phyloP scores from a whole-genome alignment of 92 coral and sea anemone species.

The Metridium senile region DNA sequence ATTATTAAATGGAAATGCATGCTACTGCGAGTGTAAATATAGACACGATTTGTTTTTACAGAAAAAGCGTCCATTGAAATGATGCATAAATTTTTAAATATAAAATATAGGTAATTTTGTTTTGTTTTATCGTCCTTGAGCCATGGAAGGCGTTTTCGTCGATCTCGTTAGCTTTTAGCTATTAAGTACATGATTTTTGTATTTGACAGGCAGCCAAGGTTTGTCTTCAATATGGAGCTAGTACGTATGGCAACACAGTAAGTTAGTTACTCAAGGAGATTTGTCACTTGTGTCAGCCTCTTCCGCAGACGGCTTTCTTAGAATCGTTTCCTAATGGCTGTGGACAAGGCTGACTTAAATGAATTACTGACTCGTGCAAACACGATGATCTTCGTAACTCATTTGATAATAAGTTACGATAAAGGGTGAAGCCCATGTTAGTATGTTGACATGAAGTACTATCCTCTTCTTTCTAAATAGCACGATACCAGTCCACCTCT shows the following conservation, averaged over 20 bases:
- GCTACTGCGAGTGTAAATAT: too few species aligned
- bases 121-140: too few species aligned
- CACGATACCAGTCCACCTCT: slow-evolving; percentile 57
- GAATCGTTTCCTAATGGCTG: not conserved
- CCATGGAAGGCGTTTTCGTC: too few species aligned
- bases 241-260: slow-evolving; percentile 46
- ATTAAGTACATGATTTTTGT: not conserved
- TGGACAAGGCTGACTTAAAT: not conserved
- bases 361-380: too few species aligned
- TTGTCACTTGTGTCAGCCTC: not conserved
- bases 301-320: not conserved
- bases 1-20: too few species aligned
- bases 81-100: too few species aligned
- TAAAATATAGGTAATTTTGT: too few species aligned
- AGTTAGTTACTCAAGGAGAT: too few species aligned
- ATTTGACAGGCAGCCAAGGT: slow-evolving; percentile 49
- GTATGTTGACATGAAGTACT: not conserved
- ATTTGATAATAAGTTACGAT: not conserved
- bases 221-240: slow-evolving; percentile 68
- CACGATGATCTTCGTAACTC: too few species aligned
- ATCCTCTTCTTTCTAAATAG: slow-evolving; percentile 15
- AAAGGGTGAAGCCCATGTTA: too few species aligned
- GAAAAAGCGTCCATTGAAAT: too few species aligned
- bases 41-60: too few species aligned
- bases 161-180: not conserved